A percentile compares a stretch with the other conserved stretches of the same genome.
These are phyloP conservation scores for Pteronura brasiliensis DNA, from an alignment of 2,113 vertebrate species.

Conservation along the genomic window DNA sequence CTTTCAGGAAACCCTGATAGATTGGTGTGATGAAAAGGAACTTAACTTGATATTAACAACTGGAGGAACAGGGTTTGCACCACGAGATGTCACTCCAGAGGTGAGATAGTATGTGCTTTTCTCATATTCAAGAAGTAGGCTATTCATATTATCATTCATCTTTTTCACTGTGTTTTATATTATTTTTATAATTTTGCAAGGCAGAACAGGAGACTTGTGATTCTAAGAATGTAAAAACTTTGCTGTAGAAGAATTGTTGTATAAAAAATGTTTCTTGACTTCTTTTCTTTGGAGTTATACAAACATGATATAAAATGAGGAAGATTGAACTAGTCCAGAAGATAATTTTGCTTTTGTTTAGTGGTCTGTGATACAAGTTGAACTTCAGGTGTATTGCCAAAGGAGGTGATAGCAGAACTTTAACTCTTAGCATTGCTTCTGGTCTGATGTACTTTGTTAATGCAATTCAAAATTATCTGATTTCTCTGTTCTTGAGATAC, in stretches of 20 bases:
- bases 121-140: conserved; percentile 31
- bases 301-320: conserved; percentile 6
- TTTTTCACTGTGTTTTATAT: conserved; percentile 30
- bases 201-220: neutral
- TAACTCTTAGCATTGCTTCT: conserved; percentile 5
- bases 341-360: neutral
- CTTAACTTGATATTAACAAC: conserved; percentile 99
- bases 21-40: conserved; percentile 99
- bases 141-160: neutral
- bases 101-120: conserved; percentile 82
- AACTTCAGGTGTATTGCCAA: conserved; percentile 10
- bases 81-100: conserved; percentile 99
- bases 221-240: conserved; percentile 27
- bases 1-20: conserved; percentile 95
- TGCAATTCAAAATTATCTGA: conserved; percentile 21
- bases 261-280: neutral
- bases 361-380: neutral
- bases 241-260: neutral
- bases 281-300: conserved; percentile 16
- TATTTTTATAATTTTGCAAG: conserved; percentile 38
- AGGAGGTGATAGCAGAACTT: neutral
- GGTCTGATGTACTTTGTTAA: conserved; percentile 15
- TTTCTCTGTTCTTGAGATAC: conserved; percentile 8
- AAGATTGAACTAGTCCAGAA: conserved; percentile 14
- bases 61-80: conserved; percentile 98